These are phyloP conservation scores for Oscheius myriophilus DNA, from an alignment of 2,888 invertebrate species.

Conservation along the genomic window DNA sequence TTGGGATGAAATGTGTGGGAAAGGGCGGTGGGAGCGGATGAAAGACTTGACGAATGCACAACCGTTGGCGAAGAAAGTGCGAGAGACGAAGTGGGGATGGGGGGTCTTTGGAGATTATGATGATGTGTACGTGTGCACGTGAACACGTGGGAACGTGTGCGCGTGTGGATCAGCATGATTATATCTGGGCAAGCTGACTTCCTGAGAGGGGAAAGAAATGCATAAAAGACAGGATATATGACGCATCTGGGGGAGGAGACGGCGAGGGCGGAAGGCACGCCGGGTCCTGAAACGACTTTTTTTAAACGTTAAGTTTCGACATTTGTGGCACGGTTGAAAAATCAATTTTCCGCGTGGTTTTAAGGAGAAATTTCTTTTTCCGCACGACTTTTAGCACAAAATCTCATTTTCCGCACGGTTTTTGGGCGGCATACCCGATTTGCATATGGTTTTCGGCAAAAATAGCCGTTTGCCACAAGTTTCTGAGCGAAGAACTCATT, in stretches of 20 bases:
- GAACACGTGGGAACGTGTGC: background rate
- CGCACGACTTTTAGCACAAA: too few relatives aligned
- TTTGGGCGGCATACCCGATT: too few relatives aligned
- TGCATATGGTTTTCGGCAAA: too few relatives aligned
- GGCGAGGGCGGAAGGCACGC: too few relatives aligned
- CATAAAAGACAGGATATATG: background rate
- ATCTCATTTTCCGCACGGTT: too few relatives aligned
- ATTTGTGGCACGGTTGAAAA: too few relatives aligned
- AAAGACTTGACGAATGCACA: constrained; percentile 29
- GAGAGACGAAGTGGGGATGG: background rate
- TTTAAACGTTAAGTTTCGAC: too few relatives aligned
- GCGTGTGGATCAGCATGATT: constrained; percentile 1
- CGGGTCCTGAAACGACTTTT: constrained; percentile 2
- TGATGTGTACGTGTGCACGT: constrained; percentile 12
- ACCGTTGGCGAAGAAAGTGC: constrained; percentile 3
- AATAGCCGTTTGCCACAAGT: too few relatives aligned
- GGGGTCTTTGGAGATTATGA: too few relatives aligned
- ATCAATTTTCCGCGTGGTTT: too few relatives aligned
- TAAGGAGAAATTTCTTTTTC: too few relatives aligned
- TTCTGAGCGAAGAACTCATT: too few relatives aligned
- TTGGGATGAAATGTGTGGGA: background rate
- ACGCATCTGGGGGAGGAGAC: background rate
- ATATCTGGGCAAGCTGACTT: constrained; percentile 16
- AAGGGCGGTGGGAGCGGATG: constrained; percentile 2
- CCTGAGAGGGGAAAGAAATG: constrained; percentile 14